Percentiles rank a stretch among this genome's conserved stretches.
Conservation (phyloP, 2,113 vertebrate species). For the Coptodon bakossiorum region DNA sequence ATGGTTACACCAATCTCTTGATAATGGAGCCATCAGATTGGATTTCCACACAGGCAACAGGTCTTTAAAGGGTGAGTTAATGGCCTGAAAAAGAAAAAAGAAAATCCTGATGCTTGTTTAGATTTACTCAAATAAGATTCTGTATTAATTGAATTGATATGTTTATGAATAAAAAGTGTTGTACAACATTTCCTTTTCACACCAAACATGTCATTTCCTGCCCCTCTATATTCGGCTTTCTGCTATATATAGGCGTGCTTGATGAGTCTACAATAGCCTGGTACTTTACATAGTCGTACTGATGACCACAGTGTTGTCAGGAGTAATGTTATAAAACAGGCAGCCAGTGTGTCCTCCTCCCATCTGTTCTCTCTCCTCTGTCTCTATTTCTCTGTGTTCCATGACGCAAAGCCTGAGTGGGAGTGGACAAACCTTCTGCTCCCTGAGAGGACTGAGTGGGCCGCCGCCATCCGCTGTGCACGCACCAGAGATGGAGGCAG, state of each 20-base stretch:
- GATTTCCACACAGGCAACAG: slow-evolving; percentile 39
- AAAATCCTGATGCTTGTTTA: not conserved
- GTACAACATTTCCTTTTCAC: not conserved
- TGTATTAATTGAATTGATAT: not conserved
- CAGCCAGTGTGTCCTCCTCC: slow-evolving; percentile 62
- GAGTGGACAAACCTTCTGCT: slow-evolving; percentile 76
- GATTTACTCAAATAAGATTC: not conserved
- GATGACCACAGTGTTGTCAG: slow-evolving; percentile 54
- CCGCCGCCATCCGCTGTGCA: slow-evolving; percentile 59
- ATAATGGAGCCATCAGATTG: slow-evolving; percentile 19
- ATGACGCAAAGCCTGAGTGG: slow-evolving; percentile 76
- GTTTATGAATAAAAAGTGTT: not conserved
- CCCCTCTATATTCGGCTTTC: not conserved
- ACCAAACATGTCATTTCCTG: slow-evolving; percentile 30
- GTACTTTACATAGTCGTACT: slow-evolving; percentile 39
- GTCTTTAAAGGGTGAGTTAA: not conserved
- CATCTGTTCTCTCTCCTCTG: slow-evolving; percentile 58
- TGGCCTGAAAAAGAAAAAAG: not conserved
- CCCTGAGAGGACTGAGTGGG: slow-evolving; percentile 71
- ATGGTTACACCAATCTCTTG: slow-evolving; percentile 57
- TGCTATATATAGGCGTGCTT: slow-evolving; percentile 17
- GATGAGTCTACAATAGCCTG: slow-evolving; percentile 42
- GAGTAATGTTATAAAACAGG: slow-evolving; percentile 69
- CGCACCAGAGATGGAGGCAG: slow-evolving; percentile 52
- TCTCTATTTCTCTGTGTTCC: slow-evolving; percentile 65